Evolutionary conservation across 2,888 invertebrate genomes (phyloP), one percentile per base, ranked within the genome.

Genomic region (Drosophila infuscata): DNA sequence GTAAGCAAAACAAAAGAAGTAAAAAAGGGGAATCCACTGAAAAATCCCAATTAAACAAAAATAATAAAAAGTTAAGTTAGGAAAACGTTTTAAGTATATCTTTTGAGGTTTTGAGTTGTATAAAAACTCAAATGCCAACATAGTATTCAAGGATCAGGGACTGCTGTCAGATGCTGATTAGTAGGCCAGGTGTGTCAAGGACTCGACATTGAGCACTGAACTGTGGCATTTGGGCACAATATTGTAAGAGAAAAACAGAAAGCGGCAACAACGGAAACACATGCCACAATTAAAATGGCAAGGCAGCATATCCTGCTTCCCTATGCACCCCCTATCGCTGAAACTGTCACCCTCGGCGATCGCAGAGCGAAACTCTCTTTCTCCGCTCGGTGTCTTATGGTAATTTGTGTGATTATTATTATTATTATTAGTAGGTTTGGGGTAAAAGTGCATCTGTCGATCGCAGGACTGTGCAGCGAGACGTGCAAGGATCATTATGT

Each of bases 331-430:
- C 29, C 38, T 29, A 17, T n/a, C n/a, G 33, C 33, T 12, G 12
- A 56, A 41, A 61, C 63, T 51, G 49, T 68, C 30, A 38, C 68
- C 56, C 52, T 38, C 36, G 12, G 25, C 36, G 46, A 69, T 67
- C 69, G 29, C 25, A 25, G 9, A 33, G 30, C 51, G 32, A 20
- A n/a, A 6, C 49, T 48, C 25, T 20, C 63, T 48, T 52, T 59
- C 64, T 33, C 52, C 41, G n/a, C 52, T 51, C 25, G 52, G 71
- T 86, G 87, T 84, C 89, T 77, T 90, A 86, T 86, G 89, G 91
- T 90, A 86, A 90, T 86, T 89, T 90, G 71, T 68, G 79, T 85
- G 75, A 80, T 76, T 76, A 90, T 86, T 76, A 71, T 77, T 67
- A 74, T 85, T 85, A 66, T 41, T 46, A 46, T 46, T 46, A 15